Evolutionary conservation across 1,140 invertebrate species (phyloP).

Genomic region (Agrilus planipennis): DNA sequence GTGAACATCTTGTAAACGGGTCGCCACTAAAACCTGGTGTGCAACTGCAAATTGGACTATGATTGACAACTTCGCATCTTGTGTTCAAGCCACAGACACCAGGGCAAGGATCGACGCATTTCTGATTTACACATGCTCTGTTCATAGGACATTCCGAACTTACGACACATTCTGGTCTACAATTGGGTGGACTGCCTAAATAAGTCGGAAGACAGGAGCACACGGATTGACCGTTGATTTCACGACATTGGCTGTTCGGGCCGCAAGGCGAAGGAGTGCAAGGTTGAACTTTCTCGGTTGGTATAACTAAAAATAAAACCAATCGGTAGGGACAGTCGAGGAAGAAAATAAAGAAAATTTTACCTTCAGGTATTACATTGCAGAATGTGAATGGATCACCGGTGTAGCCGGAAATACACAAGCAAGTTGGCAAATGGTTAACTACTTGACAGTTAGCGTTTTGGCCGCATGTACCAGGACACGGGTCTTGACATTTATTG

Average conservation of each 20-base stretch:
- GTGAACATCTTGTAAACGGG: slow-evolving; percentile 56
- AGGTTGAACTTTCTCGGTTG: slow-evolving; percentile 35
- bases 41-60: slow-evolving; percentile 57
- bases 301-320: slow-evolving; percentile 9
- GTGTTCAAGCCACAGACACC: slow-evolving; percentile 64
- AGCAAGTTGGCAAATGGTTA: slow-evolving; percentile 44
- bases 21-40: slow-evolving; percentile 57
- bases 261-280: slow-evolving; percentile 63
- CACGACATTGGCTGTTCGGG: slow-evolving; percentile 51
- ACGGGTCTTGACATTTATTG: slow-evolving; percentile 40
- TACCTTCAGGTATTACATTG: slow-evolving; percentile 12
- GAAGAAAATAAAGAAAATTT: background rate
- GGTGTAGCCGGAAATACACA: slow-evolving; percentile 40
- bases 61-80: slow-evolving; percentile 50
- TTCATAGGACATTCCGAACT: slow-evolving; percentile 59
- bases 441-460: slow-evolving; percentile 43
- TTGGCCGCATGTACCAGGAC: slow-evolving; percentile 38
- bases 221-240: slow-evolving; percentile 43
- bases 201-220: slow-evolving; percentile 53
- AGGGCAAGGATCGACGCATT: slow-evolving; percentile 67
- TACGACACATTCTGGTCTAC: slow-evolving; percentile 62
- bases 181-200: slow-evolving; percentile 58
- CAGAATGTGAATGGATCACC: slow-evolving; percentile 44
- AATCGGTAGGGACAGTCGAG: background rate
- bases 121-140: slow-evolving; percentile 63